phyloP scores from a whole-genome alignment of 2,888 invertebrate genomes.

The Andrena praecox region DNA sequence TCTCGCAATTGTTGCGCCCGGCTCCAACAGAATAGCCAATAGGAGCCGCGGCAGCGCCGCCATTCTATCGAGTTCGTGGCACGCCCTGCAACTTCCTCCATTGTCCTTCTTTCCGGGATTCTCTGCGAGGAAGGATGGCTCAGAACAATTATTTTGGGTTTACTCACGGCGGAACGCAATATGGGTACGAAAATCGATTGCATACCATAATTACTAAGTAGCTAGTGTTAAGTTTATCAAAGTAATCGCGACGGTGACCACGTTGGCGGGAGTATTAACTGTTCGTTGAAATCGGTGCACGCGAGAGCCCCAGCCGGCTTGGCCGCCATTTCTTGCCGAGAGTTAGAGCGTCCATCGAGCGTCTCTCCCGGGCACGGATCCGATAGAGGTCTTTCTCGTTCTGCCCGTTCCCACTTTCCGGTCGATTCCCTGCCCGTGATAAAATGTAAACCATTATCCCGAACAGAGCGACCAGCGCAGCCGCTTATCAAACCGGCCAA shows the following conservation, averaged over 20 bases:
- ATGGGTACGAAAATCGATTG: constrained; percentile 89
- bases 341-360: constrained; percentile 74
- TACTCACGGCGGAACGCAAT: constrained; percentile 97
- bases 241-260: constrained; percentile 52
- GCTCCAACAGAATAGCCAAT: constrained; percentile 75
- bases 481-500: constrained; percentile 93
- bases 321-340: constrained; percentile 79
- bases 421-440: constrained; percentile 16
- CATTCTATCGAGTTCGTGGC: constrained; percentile 79
- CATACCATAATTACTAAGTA: constrained; percentile 74
- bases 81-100: constrained; percentile 83
- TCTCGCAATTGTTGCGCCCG: constrained; percentile 69
- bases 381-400: constrained; percentile 61
- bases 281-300: constrained; percentile 71
- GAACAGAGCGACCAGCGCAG: constrained; percentile 89
- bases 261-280: constrained; percentile 60
- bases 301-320: constrained; percentile 76
- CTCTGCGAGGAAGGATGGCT: constrained; percentile 88
- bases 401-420: constrained; percentile 41
- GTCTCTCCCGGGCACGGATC: constrained; percentile 64
- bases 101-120: constrained; percentile 84
- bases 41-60: constrained; percentile 71
- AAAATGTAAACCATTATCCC: constrained; percentile 48
- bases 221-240: constrained; percentile 70
- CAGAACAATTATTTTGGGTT: constrained; percentile 98